Evolutionary conservation across 2,113 vertebrate species (phyloP).

Genomic region (Nymphicus hollandicus): DNA sequence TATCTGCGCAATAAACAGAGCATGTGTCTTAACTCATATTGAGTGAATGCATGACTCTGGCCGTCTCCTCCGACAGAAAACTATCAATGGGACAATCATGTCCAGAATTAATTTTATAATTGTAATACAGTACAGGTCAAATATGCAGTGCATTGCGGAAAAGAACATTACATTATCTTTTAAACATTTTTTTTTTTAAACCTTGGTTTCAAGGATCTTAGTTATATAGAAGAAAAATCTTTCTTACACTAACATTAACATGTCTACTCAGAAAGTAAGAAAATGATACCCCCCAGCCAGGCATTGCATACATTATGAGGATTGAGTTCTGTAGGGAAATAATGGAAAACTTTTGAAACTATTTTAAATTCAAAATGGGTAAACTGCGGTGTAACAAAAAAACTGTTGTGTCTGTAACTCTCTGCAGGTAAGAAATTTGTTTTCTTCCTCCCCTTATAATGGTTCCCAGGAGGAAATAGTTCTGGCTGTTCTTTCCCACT

Average conservation of each 20-base stretch:
- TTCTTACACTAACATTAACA: neutral
- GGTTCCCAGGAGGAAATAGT: neutral
- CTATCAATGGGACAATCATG: neutral
- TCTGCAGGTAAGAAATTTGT: neutral
- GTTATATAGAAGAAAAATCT: neutral
- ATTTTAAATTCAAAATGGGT: neutral
- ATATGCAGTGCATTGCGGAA: neutral
- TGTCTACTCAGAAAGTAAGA: neutral
- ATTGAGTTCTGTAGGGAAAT: neutral
- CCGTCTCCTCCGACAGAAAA: no score
- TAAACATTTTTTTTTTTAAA: neutral
- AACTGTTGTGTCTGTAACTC: neutral
- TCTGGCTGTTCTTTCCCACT: neutral
- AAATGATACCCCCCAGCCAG: neutral
- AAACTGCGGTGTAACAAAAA: neutral
- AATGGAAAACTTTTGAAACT: neutral
- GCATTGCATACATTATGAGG: neutral
- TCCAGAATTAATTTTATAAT: neutral
- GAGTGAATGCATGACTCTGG: no score
- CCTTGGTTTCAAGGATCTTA: neutral
- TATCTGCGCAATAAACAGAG: no score
- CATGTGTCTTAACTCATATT: no score
- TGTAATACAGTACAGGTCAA: neutral
- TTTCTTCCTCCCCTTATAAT: neutral
- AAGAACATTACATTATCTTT: neutral